Conservation (phyloP, 1,140 invertebrate genomes). For the Aphaenogaster rudis region DNA sequence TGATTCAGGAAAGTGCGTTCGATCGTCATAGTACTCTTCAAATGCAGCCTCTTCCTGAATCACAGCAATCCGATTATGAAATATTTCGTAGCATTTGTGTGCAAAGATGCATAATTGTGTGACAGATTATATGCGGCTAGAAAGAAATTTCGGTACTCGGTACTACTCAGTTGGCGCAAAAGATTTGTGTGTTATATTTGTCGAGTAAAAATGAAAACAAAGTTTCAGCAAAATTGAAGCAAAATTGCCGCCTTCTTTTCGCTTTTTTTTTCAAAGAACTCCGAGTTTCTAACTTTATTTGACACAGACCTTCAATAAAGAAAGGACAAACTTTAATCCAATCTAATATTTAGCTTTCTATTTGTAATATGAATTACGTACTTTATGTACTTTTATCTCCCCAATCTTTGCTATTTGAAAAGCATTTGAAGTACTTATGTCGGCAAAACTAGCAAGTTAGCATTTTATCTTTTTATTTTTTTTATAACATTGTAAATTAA, state of each 20-base stretch:
- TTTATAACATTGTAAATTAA: background rate
- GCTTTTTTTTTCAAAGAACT: background rate
- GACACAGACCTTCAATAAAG: background rate
- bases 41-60: constrained; percentile 40
- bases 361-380: background rate
- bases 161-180: background rate
- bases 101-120: background rate
- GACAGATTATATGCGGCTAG: background rate
- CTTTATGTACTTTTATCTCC: background rate
- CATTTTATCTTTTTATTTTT: background rate
- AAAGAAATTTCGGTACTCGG: background rate
- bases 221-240: background rate
- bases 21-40: constrained; percentile 13
- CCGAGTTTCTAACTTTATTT: background rate
- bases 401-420: background rate
- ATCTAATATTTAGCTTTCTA: background rate
- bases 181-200: background rate
- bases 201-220: background rate
- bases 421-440: background rate
- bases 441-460: background rate
- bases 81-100: background rate
- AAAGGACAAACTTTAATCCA: background rate
- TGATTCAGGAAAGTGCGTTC: constrained; percentile 56
- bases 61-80: constrained; percentile 14
- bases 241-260: background rate